Evolutionary conservation across 2,888 invertebrate species (phyloP).

Genomic region (Drosophila quinaria): DNA sequence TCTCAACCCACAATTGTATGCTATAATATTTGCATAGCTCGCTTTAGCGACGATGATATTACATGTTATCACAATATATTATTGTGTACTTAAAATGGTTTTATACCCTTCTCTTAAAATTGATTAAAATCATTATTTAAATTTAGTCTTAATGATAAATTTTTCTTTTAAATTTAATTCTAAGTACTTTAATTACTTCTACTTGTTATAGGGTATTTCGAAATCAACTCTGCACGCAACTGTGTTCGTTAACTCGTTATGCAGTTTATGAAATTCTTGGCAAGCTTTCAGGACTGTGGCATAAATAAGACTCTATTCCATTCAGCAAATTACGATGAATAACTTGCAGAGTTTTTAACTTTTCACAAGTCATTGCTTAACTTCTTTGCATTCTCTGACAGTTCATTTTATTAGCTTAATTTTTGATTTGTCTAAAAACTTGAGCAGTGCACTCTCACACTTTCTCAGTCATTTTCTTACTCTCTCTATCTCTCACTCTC

Average conservation of each 20-base stretch:
- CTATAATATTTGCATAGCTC: constrained; percentile 22
- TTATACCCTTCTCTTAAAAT: not conserved
- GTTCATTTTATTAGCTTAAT: constrained; percentile 65
- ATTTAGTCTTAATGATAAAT: not conserved
- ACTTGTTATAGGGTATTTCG: not conserved
- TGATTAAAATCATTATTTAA: too few relatives aligned
- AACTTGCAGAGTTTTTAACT: constrained; percentile 45
- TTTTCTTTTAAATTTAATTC: not conserved
- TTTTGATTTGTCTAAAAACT: constrained; percentile 60
- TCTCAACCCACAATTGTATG: constrained; percentile 14
- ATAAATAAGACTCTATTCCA: constrained; percentile 43
- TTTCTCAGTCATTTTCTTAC: constrained; percentile 4
- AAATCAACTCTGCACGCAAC: not conserved
- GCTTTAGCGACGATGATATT: constrained; percentile 3
- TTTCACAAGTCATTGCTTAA: constrained; percentile 50
- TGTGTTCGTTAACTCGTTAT: constrained; percentile 9
- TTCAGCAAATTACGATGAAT: constrained; percentile 55
- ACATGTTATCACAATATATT: not conserved
- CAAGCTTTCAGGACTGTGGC: constrained; percentile 36
- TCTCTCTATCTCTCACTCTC: not conserved
- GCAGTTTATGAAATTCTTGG: constrained; percentile 42
- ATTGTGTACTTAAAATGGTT: not conserved
- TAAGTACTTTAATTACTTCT: not conserved
- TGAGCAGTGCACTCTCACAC: constrained; percentile 43
- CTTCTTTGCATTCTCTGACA: constrained; percentile 52